A percentile compares a stretch with the other conserved stretches of the same genome.
Conservation (phyloP, 2,888 invertebrate species). For the Cataglyphis altisquamis region DNA sequence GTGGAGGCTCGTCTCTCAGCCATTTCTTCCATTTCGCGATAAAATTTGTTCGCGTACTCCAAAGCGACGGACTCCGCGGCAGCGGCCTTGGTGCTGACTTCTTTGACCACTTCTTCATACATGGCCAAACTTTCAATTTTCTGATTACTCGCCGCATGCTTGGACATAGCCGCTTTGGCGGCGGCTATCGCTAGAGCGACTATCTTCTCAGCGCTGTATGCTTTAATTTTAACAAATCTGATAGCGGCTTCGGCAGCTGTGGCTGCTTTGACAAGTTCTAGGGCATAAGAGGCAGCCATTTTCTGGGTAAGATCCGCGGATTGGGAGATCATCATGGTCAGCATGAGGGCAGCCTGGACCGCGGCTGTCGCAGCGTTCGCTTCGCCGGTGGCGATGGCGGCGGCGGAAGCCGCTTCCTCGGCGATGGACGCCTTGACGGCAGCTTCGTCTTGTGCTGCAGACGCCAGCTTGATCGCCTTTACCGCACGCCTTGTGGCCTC, state of each 20-base stretch:
- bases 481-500: constrained; percentile 23
- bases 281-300: background rate
- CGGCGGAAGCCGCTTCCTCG: constrained; percentile 2
- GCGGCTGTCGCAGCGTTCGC: constrained; percentile 13
- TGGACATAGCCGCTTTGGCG: constrained; percentile 3
- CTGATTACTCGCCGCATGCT: background rate
- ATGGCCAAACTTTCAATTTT: background rate
- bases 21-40: background rate
- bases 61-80: background rate
- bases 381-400: background rate
- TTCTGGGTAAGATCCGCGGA: constrained; percentile 19
- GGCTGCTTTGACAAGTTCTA: background rate
- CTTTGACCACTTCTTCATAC: background rate
- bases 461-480: constrained; percentile 10
- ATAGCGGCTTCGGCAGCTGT: background rate
- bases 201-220: background rate
- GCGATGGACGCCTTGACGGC: constrained; percentile 28
- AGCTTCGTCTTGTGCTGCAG: constrained; percentile 17
- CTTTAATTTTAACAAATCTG: background rate
- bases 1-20: background rate
- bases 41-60: background rate
- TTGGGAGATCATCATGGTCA: background rate
- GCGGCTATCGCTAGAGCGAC: background rate
- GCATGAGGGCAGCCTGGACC: constrained; percentile 18
- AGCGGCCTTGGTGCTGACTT: background rate